phyloP scores from a whole-genome alignment of 2,797 vertebrate genomes.

The Characodon lateralis region DNA sequence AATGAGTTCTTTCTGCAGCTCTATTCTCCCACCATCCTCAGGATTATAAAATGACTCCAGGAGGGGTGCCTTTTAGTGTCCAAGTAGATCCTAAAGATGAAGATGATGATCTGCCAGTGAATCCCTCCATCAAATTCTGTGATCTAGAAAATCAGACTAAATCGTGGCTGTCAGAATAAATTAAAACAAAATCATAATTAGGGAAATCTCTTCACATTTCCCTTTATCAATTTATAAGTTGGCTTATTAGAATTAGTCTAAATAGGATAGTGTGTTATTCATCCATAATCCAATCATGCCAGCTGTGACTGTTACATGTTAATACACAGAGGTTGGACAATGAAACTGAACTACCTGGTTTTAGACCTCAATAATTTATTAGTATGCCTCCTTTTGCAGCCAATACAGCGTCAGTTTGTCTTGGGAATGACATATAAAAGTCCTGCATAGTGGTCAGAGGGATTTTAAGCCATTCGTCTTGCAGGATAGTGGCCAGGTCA shows the following conservation, averaged over 20 bases:
- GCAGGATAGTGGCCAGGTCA: too few species aligned
- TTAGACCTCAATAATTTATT: too few species aligned
- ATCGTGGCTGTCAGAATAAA: background rate
- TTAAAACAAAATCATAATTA: background rate
- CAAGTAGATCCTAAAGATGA: background rate
- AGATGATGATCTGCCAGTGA: slow-evolving; percentile 15
- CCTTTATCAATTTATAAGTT: background rate
- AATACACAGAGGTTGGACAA: too few species aligned
- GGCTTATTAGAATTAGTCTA: background rate
- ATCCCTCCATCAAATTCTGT: slow-evolving; percentile 17
- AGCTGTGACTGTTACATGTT: background rate
- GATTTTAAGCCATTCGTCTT: too few species aligned
- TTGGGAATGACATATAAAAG: too few species aligned
- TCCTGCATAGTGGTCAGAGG: too few species aligned
- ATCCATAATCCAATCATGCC: background rate
- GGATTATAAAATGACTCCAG: slow-evolving; percentile 37
- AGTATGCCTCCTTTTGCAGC: too few species aligned
- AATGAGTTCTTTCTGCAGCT: slow-evolving; percentile 27
- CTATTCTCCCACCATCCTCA: slow-evolving; percentile 32
- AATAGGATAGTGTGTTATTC: background rate
- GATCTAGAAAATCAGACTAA: slow-evolving; percentile 2
- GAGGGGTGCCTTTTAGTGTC: slow-evolving; percentile 11
- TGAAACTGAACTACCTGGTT: too few species aligned
- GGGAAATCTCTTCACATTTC: background rate
- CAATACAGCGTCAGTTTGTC: too few species aligned